Evolutionary conservation across 2,797 vertebrate genomes (phyloP), one percentile per base, ranked within the genome.

Genomic region (Lophotriccus pileatus): DNA sequence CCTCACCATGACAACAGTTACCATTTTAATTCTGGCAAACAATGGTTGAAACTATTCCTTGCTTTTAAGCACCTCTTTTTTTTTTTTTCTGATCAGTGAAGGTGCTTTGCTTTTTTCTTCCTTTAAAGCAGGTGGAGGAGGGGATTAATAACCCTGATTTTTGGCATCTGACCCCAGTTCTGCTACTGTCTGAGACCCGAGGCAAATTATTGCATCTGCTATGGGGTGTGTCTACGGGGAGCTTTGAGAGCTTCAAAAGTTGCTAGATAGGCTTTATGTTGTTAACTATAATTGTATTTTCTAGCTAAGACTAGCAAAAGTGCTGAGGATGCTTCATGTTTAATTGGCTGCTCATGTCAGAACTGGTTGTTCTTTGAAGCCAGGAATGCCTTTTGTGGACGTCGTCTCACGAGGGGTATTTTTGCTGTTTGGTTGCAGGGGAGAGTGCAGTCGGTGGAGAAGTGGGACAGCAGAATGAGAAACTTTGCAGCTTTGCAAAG

Each of bases 401-500:
- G 0, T 88, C 84, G 79, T 92, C 55, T 90, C 76, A 90, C n/a
- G 25, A 36, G 90, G 56, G 82, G 76, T 88, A n/a, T 90, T 90
- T 97, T 70, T 87, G 46, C 74, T 89, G 67, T 96, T 93, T 97
- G 43, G 66, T 90, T 97, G 23, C 97, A 99, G 99, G 99, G 52
- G 99, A 99, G 97, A 98, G 98, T 30, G 99, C 99, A 44, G 98
- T 99, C 85, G 98, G 98, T 50, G 99, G 98, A 89, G 98, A 98
- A 28, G 89, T 98, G 15, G 98, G 98, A 69, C 98, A 98, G 63
- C 98, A 98, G 85, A 98, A 98, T 76, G 99, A 99, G 95, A 98
- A 98, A 62, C 98, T 99, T 75, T 98, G 98, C 96, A 99, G 93
- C 94, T 99, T 99, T 94, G 98, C 99, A 22, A 99, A 99, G 97